Percentiles rank a stretch among this genome's conserved stretches.
phyloP scores from a whole-genome alignment of 2,113 vertebrate genomes.

The Archilochus colubris region DNA sequence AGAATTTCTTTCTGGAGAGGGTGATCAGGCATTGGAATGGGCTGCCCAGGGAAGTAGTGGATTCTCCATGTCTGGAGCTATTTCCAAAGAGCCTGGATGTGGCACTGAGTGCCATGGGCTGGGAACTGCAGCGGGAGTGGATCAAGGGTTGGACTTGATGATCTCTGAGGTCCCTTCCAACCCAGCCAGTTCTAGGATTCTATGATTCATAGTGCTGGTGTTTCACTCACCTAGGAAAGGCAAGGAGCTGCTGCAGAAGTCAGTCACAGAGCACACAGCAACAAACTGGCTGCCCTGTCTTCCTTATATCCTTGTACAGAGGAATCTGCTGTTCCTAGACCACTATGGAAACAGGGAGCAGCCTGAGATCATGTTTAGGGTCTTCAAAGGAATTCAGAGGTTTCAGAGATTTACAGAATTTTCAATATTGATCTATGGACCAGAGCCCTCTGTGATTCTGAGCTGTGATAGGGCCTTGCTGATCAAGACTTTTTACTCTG shows the following conservation, averaged over 20 bases:
- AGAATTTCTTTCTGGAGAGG: too few species aligned
- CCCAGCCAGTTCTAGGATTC: too few species aligned
- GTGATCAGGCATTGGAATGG: too few species aligned
- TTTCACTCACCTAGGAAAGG: neutral
- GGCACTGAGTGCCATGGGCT: too few species aligned
- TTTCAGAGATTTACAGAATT: neutral
- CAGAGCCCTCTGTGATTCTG: neutral
- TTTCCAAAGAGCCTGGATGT: too few species aligned
- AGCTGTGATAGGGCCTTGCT: neutral
- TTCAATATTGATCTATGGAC: neutral
- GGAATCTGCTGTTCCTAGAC: neutral
- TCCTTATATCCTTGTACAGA: neutral
- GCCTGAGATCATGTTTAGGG: neutral
- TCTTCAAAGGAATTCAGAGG: neutral
- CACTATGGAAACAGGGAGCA: neutral
- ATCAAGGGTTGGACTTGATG: too few species aligned
- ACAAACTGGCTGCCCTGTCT: neutral
- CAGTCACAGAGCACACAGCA: neutral
- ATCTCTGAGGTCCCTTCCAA: too few species aligned
- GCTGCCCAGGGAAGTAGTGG: too few species aligned
- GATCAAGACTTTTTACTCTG: conserved; percentile 17
- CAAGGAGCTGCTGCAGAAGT: neutral
- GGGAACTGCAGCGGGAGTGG: too few species aligned
- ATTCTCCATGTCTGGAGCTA: too few species aligned
- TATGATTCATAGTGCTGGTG: neutral